Base-by-base conservation (phyloP, 2,113 vertebrate genomes). In the Melanocharis versteri region DNA sequence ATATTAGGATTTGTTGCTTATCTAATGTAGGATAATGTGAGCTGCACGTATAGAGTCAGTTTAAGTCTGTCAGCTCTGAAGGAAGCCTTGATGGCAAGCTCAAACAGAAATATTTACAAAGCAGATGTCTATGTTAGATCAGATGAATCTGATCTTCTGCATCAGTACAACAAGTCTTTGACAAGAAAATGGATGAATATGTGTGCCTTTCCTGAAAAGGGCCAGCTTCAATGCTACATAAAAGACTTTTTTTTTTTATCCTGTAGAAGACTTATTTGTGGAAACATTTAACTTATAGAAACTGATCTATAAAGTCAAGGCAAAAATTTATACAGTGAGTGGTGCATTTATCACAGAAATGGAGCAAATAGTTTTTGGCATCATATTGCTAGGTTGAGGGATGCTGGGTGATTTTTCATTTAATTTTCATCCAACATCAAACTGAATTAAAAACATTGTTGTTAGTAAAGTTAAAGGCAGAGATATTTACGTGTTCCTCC, bases 41-140 rank as follows among this genome's bases (percentile, higher is more conserved):
- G 22, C 31, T 72, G 11, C 35, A 57, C 0, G 0, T 48, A 13
- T 7, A 61, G 12, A 30, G 20, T 9, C 37, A 70, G 3, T 58
- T 71, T 71, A 50, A 76, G 44, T 47, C 35, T 40, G 3, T 23
- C 44, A 33, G 40, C 33, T 69, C 40, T 60, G 70, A 82, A 68
- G 39, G 15, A 4, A 89, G 7, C 12, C 84, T 92, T 65, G 28
- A 65, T 42, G 20, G 40, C 13, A 86, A 76, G n/a, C 19, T 89
- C 33, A 75, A 83, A 66, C 23, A 87, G 4, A 94, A 57, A 71
- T 39, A 70, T 54, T 77, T 73, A 70, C 40, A 86, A 79, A 68
- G 37, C 13, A 84, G 33, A 47, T 61, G 7, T 56, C 23, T 89
- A 0, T 70, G n/a, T 45, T 72, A 44, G 16, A 75, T 50, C 22